Percentiles rank a stretch among this genome's conserved stretches.
Conservation (phyloP, 2,888 invertebrate genomes). For the Philhelius pedissequus region DNA sequence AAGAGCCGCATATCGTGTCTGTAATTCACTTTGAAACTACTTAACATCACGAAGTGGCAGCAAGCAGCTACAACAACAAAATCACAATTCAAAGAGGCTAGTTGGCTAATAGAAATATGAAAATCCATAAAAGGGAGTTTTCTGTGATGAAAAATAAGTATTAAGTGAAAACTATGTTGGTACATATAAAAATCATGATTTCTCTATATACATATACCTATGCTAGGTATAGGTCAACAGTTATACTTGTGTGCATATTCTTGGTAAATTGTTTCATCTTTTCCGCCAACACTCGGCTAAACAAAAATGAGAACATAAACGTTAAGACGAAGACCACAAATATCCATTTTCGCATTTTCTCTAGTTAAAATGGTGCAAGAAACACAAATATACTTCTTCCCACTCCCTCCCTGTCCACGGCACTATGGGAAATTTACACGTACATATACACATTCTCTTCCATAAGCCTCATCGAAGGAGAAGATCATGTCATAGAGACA, state of each 20-base stretch:
- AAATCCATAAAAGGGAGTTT: slow-evolving; percentile 42
- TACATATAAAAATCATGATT: not conserved
- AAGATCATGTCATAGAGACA: slow-evolving; percentile 14
- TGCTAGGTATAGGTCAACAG: too few species aligned
- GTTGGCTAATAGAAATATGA: slow-evolving; percentile 49
- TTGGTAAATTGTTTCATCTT: not conserved
- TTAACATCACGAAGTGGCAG: slow-evolving; percentile 56
- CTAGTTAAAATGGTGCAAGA: not conserved
- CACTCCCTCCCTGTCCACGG: too few species aligned
- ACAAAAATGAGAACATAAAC: slow-evolving; percentile 43
- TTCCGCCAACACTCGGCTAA: not conserved
- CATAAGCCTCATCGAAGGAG: not conserved
- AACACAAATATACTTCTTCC: not conserved
- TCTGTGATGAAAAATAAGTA: not conserved
- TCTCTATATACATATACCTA: too few species aligned
- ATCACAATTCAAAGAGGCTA: not conserved
- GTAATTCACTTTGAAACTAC: slow-evolving; percentile 63
- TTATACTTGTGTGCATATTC: not conserved
- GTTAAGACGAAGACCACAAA: slow-evolving; percentile 37
- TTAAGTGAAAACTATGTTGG: slow-evolving; percentile 56
- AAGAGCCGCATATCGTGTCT: slow-evolving; percentile 57
- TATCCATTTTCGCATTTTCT: slow-evolving; percentile 18
- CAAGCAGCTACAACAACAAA: slow-evolving; percentile 7
- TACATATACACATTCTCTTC: not conserved
- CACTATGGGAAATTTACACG: not conserved